Evolutionary conservation across 2,113 vertebrate species (phyloP), one percentile per base, ranked within the genome.

Genomic region (Mesembrinibis cayennensis): DNA sequence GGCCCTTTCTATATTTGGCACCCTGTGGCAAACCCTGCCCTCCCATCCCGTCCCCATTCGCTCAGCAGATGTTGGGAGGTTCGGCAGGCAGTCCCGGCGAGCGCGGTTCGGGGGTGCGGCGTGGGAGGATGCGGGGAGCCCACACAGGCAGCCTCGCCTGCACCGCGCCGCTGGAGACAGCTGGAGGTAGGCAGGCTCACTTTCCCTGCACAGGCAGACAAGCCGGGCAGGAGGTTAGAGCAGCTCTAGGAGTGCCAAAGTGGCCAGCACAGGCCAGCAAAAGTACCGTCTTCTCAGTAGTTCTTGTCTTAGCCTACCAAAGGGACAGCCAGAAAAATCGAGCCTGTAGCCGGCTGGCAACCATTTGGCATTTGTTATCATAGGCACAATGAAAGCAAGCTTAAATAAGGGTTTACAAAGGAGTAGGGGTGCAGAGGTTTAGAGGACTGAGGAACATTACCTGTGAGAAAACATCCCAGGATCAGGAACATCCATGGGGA

Each of bases 391-490:
- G 12, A 73, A 70, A 74, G 30, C 0, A 5, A 81, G 38, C 22
- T 87, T 47, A 63, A 72, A 32, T 23, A 58, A 0, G 1, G 26
- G 16, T 62, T 89, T 63, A 17, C 5, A 5, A 77, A 90, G 59
- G 16, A 36, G 21, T 32, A 27, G 7, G 9, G 18, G 25, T 38
- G 15, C n/a, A 53, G 27, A 27, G 13, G 25, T 21, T 49, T 55
- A 38, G 59, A 86, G 23, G 23, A 63, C 20, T 76, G 62, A 58
- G 55, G 16, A 44, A 13, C 14, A 40, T 40, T 98, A 98, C 98
- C 98, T 97, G 98, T 67, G 38, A 99, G 94, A 79, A 99, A 89
- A 90, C 97, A 98, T 96, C 98, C 97, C 85, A 99, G 80, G 87
- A 98, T 94, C 93, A 99, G 96, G 87, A 94, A 82, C 30, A 11